Evolutionary conservation across 2,797 vertebrate species (phyloP).

Genomic region (Aulostomus chinensis): DNA sequence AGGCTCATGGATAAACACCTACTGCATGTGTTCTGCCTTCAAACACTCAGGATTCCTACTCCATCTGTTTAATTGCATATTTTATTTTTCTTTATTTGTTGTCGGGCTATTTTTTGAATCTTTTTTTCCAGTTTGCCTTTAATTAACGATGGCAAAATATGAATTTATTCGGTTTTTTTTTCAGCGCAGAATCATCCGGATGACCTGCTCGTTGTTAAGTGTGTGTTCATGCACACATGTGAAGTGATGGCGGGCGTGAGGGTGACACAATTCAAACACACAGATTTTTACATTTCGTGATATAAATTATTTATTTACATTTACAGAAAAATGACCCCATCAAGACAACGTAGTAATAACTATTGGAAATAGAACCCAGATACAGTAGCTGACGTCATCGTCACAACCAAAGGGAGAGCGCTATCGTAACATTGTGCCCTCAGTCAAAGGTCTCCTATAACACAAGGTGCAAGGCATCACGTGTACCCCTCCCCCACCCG

Average conservation of each 20-base stretch:
- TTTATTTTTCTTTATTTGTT: too few relatives aligned
- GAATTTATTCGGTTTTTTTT: too few relatives aligned
- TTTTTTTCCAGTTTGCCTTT: too few relatives aligned
- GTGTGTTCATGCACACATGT: too few relatives aligned
- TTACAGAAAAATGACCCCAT: constrained; percentile 99
- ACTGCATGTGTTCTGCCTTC: too few relatives aligned
- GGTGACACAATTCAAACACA: constrained; percentile 2
- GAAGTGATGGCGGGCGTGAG: background rate
- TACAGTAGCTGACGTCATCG: constrained; percentile 72
- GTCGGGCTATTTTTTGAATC: too few relatives aligned
- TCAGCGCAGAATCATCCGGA: too few relatives aligned
- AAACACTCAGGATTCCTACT: too few relatives aligned
- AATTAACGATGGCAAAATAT: too few relatives aligned
- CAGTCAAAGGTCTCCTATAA: constrained; percentile 97
- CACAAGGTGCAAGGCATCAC: constrained; percentile 99
- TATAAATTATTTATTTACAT: constrained; percentile 99
- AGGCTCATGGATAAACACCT: too few relatives aligned
- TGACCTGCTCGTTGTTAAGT: too few relatives aligned
- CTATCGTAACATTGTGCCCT: constrained; percentile 90
- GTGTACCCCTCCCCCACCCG: constrained; percentile 83
- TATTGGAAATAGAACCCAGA: constrained; percentile 99
- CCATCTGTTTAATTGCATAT: too few relatives aligned
- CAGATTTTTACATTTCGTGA: constrained; percentile 83
- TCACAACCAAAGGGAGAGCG: constrained; percentile 97
- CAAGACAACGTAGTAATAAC: constrained; percentile 98